A percentile compares a stretch with the other conserved stretches of the same genome.
These are phyloP conservation scores for Dipodomys stephensi DNA, from an alignment of 2,113 vertebrate genomes.

Conservation along the genomic window DNA sequence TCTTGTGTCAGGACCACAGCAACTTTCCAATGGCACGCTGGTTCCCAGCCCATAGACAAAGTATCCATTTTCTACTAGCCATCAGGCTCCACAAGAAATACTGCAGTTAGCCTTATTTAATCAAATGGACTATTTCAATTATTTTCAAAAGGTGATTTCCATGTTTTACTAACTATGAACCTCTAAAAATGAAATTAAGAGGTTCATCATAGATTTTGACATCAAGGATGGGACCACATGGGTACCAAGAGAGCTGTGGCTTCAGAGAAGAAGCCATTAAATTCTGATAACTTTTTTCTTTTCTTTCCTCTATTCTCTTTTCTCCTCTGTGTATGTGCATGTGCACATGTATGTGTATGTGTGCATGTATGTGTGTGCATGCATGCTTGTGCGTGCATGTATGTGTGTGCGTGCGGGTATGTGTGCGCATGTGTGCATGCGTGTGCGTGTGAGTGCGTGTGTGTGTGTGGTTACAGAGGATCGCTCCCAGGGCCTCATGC, in stretches of 20 bases:
- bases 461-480: no score
- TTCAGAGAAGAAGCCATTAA: not conserved
- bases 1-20: not conserved
- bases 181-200: constrained; percentile 43
- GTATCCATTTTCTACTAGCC: not conserved
- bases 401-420: no score
- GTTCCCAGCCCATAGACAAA: not conserved
- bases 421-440: no score
- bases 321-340: no score
- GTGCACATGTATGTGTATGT: no score
- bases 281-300: not conserved
- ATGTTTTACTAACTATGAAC: constrained; percentile 6
- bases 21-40: not conserved
- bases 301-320: no score
- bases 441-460: no score
- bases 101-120: not conserved
- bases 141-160: not conserved
- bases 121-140: not conserved
- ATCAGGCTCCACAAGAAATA: not conserved
- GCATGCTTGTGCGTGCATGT: no score
- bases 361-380: no score
- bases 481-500: no score
- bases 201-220: not conserved
- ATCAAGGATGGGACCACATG: not conserved
- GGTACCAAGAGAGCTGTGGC: not conserved